Base-by-base conservation (phyloP, 2,113 vertebrate genomes). In the Festucalex cinctus region DNA sequence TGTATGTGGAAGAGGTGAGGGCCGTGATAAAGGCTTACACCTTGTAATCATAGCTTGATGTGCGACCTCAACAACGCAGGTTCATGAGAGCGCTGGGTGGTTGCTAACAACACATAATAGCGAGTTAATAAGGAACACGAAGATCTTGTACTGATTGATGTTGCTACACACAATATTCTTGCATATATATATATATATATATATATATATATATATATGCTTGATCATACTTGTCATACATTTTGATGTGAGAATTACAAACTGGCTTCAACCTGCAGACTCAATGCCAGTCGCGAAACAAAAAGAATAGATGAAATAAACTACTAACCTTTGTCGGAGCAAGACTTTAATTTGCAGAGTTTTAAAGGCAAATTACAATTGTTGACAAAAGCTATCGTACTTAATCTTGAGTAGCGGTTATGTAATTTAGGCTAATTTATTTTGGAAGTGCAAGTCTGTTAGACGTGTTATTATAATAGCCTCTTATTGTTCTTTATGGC, bases 1-100 rank as follows among this genome's bases (percentile, higher is more conserved):
- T 58, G 71, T 73, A 66, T 71, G 73, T 82, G 81, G 75, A 66
- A 76, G 78, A 71, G 84, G 78, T 81, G 78, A 81, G 70, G 83
- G 73, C 78, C 73, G 70, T 69, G 76, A 80, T 82, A 78, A 82
- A 84, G 79, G 79, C 76, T 79, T 74, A 79, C 80, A 83, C 67
- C 80, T 86, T 83, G 80, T 88, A 85, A 86, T 86, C 88, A 85
- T 80, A 76, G 82, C 74, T 81, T 73, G 77, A 74, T 81, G 80
- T 67, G 77, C 76, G 81, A 85, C 79, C 76, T 83, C 69, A 41
- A 77, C 49, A 72, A 80, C 78, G 68, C 71, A 41, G 60, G 37
- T 26, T 14, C 37, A 19, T 26, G 63, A 44, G 7, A 35, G 22
- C 14, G 49, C 53, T 17, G 44, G 44, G 36, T 49, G 65, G 58